Evolutionary conservation across 2,113 vertebrate genomes (phyloP).

Genomic region (Ceyx margarethae): DNA sequence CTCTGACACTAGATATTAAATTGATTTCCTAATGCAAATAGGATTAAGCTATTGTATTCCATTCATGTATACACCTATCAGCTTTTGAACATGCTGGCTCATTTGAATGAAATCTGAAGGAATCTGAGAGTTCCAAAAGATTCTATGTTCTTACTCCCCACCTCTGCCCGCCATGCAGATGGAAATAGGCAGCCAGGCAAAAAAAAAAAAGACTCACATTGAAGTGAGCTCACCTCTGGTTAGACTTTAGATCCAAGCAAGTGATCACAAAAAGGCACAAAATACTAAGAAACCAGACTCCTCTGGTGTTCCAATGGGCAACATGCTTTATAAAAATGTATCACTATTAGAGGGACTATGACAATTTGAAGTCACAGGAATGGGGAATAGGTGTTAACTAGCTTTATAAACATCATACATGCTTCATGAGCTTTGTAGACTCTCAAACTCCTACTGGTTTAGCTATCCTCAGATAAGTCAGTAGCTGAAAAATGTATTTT

Average conservation of each 20-base stretch:
- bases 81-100: background rate
- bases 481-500: background rate
- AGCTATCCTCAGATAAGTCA: background rate
- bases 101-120: background rate
- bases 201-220: background rate
- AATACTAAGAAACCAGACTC: background rate
- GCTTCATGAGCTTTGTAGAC: background rate
- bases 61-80: background rate
- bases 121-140: background rate
- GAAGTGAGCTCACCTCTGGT: background rate
- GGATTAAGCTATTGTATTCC: background rate
- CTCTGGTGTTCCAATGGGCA: background rate
- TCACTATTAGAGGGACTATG: background rate
- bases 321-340: background rate
- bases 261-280: background rate
- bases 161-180: background rate
- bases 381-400: background rate
- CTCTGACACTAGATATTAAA: background rate
- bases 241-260: background rate
- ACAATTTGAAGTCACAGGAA: background rate
- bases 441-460: background rate
- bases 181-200: background rate
- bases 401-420: background rate
- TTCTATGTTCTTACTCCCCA: background rate
- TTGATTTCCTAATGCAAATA: background rate